phyloP scores from a whole-genome alignment of 2,888 invertebrate genomes.

The Nemapogon koenigi region DNA sequence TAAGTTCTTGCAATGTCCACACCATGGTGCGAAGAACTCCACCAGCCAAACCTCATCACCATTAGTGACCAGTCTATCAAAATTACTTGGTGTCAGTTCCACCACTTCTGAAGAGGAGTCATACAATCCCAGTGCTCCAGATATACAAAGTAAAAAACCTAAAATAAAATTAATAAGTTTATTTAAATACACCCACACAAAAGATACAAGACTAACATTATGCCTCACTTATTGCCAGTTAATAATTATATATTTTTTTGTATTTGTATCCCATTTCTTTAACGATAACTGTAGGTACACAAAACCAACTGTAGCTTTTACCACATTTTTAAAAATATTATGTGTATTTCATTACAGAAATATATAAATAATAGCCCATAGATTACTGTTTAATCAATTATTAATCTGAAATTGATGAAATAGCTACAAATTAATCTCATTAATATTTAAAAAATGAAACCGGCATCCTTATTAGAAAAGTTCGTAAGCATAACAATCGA shows the following conservation, averaged over 20 bases:
- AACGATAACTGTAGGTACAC: too few relatives aligned
- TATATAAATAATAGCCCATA: too few relatives aligned
- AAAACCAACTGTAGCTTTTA: too few relatives aligned
- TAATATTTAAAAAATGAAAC: too few relatives aligned
- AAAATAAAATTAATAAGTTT: conserved; percentile 22
- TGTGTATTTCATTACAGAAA: too few relatives aligned
- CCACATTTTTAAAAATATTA: too few relatives aligned
- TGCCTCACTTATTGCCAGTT: not conserved
- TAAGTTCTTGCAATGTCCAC: conserved; percentile 88
- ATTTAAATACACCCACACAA: not conserved
- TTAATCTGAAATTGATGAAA: too few relatives aligned
- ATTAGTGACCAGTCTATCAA: conserved; percentile 81
- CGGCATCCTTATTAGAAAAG: too few relatives aligned
- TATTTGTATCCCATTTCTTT: too few relatives aligned
- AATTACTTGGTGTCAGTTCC: conserved; percentile 86
- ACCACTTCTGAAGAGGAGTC: conserved; percentile 79
- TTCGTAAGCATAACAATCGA: conserved; percentile 23
- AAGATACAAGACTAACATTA: not conserved
- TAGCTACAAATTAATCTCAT: too few relatives aligned
- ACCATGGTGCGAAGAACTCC: conserved; percentile 98
- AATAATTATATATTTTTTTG: too few relatives aligned
- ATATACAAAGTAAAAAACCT: conserved; percentile 44
- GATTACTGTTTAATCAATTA: too few relatives aligned
- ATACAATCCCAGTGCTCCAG: conserved; percentile 62
- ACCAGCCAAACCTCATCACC: conserved; percentile 93